These are phyloP conservation scores for Drosophila suzukii DNA, from an alignment of 1,140 invertebrate species.

Conservation along the genomic window DNA sequence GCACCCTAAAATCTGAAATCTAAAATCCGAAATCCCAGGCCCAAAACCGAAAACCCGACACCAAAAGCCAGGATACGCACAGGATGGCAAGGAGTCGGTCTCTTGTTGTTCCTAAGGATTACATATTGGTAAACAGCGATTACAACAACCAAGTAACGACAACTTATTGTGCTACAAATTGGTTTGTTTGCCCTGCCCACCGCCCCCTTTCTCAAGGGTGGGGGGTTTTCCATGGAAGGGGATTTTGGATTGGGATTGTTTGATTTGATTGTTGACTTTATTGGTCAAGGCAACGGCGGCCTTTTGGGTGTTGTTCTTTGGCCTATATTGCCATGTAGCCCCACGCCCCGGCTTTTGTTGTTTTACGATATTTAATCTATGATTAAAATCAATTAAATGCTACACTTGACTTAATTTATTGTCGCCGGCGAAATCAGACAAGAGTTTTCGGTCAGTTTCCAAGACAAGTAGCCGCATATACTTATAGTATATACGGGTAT, in stretches of 20 bases:
- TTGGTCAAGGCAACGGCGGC: constrained; percentile 58
- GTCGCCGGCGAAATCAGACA: constrained; percentile 46
- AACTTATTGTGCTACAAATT: constrained; percentile 76
- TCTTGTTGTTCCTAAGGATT: constrained; percentile 79
- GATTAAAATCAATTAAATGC: constrained; percentile 82
- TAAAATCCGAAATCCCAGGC: not conserved
- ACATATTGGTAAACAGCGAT: constrained; percentile 82
- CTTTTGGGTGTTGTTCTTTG: constrained; percentile 48
- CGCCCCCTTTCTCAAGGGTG: not conserved
- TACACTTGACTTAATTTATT: constrained; percentile 82
- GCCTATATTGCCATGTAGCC: constrained; percentile 8
- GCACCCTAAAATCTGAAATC: constrained; percentile 11
- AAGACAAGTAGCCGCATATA: constrained; percentile 66
- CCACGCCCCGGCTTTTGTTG: constrained; percentile 30
- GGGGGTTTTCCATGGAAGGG: not conserved
- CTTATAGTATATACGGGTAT: not conserved
- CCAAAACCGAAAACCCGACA: not conserved
- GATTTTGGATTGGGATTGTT: constrained; percentile 24
- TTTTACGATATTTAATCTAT: constrained; percentile 83
- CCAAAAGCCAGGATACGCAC: constrained; percentile 37
- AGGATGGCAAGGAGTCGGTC: constrained; percentile 13
- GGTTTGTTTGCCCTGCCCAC: constrained; percentile 61
- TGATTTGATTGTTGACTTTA: constrained; percentile 83
- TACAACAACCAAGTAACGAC: constrained; percentile 68
- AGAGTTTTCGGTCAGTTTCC: constrained; percentile 3